These are phyloP conservation scores for Lordiphosa mommai DNA, from an alignment of 1,140 invertebrate species.

Conservation along the genomic window DNA sequence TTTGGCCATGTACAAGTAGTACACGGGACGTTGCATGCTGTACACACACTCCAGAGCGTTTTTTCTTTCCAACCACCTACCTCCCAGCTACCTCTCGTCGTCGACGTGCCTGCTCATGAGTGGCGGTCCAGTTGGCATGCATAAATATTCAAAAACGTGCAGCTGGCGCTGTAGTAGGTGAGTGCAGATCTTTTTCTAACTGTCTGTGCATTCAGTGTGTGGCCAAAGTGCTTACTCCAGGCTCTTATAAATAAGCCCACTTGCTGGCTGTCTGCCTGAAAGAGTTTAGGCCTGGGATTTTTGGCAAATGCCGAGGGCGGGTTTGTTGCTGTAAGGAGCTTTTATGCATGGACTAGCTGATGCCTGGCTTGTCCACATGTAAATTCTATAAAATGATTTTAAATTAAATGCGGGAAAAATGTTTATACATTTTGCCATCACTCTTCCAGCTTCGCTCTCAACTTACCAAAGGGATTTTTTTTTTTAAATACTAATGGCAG, in stretches of 20 bases:
- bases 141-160: background rate
- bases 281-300: conserved; percentile 24
- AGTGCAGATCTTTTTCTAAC: conserved; percentile 25
- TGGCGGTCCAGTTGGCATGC: conserved; percentile 37
- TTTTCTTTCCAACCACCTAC: conserved; percentile 1
- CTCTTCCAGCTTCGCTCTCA: no score
- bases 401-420: conserved; percentile 11
- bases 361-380: conserved; percentile 11
- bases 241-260: conserved; percentile 62
- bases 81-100: conserved; percentile 8
- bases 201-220: conserved; percentile 17
- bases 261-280: conserved; percentile 39
- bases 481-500: no score
- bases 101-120: conserved; percentile 23
- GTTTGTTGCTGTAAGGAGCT: conserved; percentile 28
- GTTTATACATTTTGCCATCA: background rate
- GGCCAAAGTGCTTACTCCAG: conserved; percentile 54
- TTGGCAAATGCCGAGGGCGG: conserved; percentile 3
- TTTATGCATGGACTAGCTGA: conserved; percentile 57
- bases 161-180: conserved; percentile 47
- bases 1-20: conserved; percentile 48
- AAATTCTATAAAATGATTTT: conserved; percentile 18
- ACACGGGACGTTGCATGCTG: conserved; percentile 7
- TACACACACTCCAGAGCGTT: conserved; percentile 26
- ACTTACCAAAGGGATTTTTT: no score